A percentile compares a stretch with the other conserved stretches of the same genome.
These are phyloP conservation scores for Neosalanx taihuensis DNA, from an alignment of 2,797 vertebrate species.

Conservation along the genomic window DNA sequence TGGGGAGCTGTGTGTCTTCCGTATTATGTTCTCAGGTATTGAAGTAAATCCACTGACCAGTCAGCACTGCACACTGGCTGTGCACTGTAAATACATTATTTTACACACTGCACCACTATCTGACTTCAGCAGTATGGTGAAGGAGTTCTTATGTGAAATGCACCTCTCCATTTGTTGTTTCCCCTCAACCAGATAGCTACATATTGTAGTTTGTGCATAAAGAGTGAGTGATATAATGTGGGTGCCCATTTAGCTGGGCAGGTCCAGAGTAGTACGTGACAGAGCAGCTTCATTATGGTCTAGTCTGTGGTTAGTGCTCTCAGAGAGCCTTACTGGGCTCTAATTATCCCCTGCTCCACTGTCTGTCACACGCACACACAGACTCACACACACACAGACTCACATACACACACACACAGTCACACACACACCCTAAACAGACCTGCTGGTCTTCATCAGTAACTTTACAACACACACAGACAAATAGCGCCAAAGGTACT, in stretches of 20 bases:
- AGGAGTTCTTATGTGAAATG: neutral
- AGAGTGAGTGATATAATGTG: neutral
- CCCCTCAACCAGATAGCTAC: neutral
- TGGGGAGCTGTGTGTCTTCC: slow-evolving; percentile 7
- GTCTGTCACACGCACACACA: slow-evolving; percentile 15
- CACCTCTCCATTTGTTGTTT: neutral
- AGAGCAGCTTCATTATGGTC: slow-evolving; percentile 44
- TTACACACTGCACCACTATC: neutral
- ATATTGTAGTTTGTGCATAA: neutral
- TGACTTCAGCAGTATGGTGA: neutral
- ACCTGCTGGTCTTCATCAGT: neutral
- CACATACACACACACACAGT: neutral
- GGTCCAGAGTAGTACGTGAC: slow-evolving; percentile 33
- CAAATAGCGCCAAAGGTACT: too few species aligned
- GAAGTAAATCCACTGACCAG: slow-evolving; percentile 24
- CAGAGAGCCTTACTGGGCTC: slow-evolving; percentile 29
- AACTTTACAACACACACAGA: too few species aligned
- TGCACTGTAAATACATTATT: neutral
- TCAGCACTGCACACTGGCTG: neutral
- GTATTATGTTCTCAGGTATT: slow-evolving; percentile 34
- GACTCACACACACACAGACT: neutral
- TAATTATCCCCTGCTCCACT: slow-evolving; percentile 52
- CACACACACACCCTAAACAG: neutral
- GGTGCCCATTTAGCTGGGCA: slow-evolving; percentile 25
- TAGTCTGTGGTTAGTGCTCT: slow-evolving; percentile 51